Conservation (phyloP, 2,888 invertebrate genomes). For the Nycteola revayana region DNA sequence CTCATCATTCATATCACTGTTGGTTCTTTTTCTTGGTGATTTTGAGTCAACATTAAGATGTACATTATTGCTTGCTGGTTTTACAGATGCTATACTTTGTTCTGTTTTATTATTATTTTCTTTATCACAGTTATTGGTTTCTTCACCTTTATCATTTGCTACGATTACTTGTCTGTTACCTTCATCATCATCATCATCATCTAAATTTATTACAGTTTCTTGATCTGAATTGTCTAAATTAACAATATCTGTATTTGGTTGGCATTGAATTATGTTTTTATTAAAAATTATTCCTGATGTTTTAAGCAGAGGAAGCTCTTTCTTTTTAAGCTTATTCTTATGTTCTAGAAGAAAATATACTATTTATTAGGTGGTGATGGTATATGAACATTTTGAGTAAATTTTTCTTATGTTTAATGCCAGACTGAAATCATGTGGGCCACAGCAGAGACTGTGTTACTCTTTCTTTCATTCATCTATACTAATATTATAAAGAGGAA, state of each 20-base stretch:
- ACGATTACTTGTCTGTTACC: conserved; percentile 2
- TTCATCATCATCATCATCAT: conserved; percentile 22
- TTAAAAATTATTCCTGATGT: background rate
- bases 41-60: no score
- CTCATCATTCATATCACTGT: conserved; percentile 1
- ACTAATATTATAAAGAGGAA: no score
- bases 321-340: background rate
- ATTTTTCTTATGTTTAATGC: no score
- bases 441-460: no score
- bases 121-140: conserved; percentile 4
- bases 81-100: background rate
- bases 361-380: no score
- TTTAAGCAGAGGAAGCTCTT: background rate
- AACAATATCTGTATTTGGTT: conserved; percentile 33
- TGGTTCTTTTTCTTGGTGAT: background rate
- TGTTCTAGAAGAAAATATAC: background rate
- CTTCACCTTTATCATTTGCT: background rate
- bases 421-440: no score
- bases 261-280: background rate
- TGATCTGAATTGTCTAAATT: conserved; percentile 29
- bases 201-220: conserved; percentile 20
- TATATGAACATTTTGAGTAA: no score
- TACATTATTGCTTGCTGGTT: no score
- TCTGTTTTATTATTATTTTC: conserved; percentile 1
- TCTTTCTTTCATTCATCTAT: no score